phyloP scores from a whole-genome alignment of 2,888 invertebrate species.

The Ennomos erosarius region DNA sequence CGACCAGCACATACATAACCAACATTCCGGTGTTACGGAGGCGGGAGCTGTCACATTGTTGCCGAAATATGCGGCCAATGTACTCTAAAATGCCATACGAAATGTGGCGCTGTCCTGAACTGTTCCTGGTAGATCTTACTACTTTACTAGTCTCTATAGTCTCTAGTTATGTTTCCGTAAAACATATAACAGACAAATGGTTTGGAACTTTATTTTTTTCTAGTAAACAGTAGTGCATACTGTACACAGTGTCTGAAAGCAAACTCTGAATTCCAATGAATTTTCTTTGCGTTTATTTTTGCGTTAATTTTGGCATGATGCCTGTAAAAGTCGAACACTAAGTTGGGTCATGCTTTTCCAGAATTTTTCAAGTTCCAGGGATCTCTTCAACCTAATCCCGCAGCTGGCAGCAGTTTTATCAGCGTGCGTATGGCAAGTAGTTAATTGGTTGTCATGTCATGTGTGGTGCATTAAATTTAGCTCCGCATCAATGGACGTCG shows the following conservation, averaged over 20 bases:
- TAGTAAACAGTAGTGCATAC: too few species aligned
- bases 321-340: too few species aligned
- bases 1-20: neutral
- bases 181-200: too few species aligned
- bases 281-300: too few species aligned
- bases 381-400: conserved; percentile 1
- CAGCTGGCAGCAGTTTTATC: conserved; percentile 25
- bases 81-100: conserved; percentile 9
- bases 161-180: too few species aligned
- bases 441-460: conserved; percentile 32
- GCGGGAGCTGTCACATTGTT: conserved; percentile 42
- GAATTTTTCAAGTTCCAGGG: too few species aligned
- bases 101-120: conserved; percentile 2
- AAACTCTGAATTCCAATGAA: too few species aligned
- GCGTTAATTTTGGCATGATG: too few species aligned
- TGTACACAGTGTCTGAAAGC: too few species aligned
- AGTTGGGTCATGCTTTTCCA: too few species aligned
- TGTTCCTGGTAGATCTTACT: conserved; percentile 9
- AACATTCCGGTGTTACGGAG: conserved; percentile 29
- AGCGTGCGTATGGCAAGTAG: conserved; percentile 25
- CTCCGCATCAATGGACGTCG: conserved; percentile 25
- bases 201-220: too few species aligned
- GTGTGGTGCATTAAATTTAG: conserved; percentile 35
- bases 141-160: too few species aligned
- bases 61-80: conserved; percentile 47